Conservation (phyloP, 2,888 invertebrate genomes). For the Watsonalla binaria region DNA sequence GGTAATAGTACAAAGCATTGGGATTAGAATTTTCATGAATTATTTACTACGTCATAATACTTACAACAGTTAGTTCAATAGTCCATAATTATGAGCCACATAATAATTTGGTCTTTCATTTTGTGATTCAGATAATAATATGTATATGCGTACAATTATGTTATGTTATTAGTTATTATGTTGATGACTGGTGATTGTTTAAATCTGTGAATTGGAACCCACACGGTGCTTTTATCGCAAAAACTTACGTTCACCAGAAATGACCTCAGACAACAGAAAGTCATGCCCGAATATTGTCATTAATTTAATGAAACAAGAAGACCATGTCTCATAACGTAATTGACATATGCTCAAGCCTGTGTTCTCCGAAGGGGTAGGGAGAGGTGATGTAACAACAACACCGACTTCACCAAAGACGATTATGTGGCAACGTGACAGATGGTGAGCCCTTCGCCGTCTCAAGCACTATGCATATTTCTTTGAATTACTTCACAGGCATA, state of each 20-base stretch:
- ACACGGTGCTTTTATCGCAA: not conserved
- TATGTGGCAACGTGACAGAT: too few species aligned
- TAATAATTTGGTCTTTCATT: slow-evolving; percentile 11
- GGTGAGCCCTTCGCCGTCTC: too few species aligned
- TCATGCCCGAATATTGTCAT: too few species aligned
- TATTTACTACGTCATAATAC: not conserved
- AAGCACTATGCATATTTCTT: too few species aligned
- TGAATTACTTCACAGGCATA: too few species aligned
- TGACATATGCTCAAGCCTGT: too few species aligned
- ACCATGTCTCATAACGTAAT: too few species aligned
- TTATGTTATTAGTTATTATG: slow-evolving; percentile 1
- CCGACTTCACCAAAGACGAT: too few species aligned
- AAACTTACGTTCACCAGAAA: not conserved
- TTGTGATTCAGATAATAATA: slow-evolving; percentile 17
- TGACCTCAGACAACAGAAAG: not conserved
- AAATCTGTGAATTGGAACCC: not conserved
- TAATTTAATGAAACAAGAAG: too few species aligned
- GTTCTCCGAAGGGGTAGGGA: too few species aligned
- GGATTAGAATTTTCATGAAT: slow-evolving; percentile 2
- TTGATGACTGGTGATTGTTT: not conserved
- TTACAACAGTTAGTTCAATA: slow-evolving; percentile 13
- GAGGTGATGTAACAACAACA: too few species aligned
- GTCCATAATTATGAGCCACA: slow-evolving; percentile 19
- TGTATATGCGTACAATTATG: slow-evolving; percentile 9
- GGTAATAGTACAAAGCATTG: not conserved